These are phyloP conservation scores for Operophtera brumata DNA, from an alignment of 2,888 invertebrate species.

Conservation along the genomic window DNA sequence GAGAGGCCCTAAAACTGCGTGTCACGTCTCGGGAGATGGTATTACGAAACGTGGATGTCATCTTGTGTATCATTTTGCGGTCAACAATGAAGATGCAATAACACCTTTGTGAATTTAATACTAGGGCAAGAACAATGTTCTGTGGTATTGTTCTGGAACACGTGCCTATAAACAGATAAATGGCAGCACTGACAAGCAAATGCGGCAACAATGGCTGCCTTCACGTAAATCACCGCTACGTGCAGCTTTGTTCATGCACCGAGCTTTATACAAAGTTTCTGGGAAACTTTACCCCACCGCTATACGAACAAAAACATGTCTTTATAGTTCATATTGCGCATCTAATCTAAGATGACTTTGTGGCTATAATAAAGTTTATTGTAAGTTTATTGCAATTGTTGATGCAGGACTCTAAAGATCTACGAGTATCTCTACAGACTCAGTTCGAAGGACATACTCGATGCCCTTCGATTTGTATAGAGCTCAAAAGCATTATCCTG, in stretches of 20 bases:
- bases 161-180: slow-evolving; percentile 32
- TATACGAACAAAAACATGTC: slow-evolving; percentile 5
- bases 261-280: slow-evolving; percentile 25
- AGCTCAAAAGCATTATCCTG: not conserved
- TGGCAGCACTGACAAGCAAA: slow-evolving; percentile 26
- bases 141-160: slow-evolving; percentile 23
- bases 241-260: slow-evolving; percentile 29
- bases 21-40: slow-evolving; percentile 38
- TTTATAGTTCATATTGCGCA: not conserved
- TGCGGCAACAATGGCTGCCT: slow-evolving; percentile 32
- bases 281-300: slow-evolving; percentile 19
- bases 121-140: not conserved
- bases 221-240: slow-evolving; percentile 34
- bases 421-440: too few relatives aligned
- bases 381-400: too few relatives aligned
- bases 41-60: slow-evolving; percentile 52
- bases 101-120: slow-evolving; percentile 12
- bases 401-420: too few relatives aligned
- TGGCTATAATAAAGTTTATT: not conserved
- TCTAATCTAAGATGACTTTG: not conserved
- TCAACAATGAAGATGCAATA: slow-evolving; percentile 15
- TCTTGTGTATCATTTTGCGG: slow-evolving; percentile 29
- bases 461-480: not conserved
- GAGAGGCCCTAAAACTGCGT: slow-evolving; percentile 43
- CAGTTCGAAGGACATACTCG: too few relatives aligned